A percentile compares a stretch with the other conserved stretches of the same genome.
phyloP scores from a whole-genome alignment of 2,797 vertebrate genomes.

The Protosalanx chinensis region DNA sequence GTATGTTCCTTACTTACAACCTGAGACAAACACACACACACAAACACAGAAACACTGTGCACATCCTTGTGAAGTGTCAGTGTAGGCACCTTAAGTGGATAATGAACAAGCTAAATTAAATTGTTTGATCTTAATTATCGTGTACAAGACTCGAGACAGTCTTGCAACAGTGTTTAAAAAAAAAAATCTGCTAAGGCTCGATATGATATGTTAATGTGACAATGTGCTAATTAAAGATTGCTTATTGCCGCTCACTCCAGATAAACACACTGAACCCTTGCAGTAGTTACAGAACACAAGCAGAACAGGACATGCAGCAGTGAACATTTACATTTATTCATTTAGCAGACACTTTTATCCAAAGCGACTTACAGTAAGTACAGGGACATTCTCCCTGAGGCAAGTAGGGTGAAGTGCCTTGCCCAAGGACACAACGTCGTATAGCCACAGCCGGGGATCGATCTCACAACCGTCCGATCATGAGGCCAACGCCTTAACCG shows the following conservation, averaged over 20 bases:
- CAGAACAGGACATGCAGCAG: neutral
- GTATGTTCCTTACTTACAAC: conserved; percentile 13
- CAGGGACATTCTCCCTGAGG: too few species aligned
- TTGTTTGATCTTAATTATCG: conserved; percentile 55
- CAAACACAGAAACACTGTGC: neutral
- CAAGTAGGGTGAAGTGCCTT: too few species aligned
- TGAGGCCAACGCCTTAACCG: too few species aligned
- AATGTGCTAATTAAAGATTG: conserved; percentile 58
- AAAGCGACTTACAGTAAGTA: too few species aligned
- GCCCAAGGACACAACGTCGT: too few species aligned
- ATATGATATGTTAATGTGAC: conserved; percentile 56
- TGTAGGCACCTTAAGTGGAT: conserved; percentile 37
- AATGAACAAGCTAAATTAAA: conserved; percentile 47
- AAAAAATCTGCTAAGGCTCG: too few species aligned
- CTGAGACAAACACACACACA: neutral
- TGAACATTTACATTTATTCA: too few species aligned
- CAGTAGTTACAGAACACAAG: neutral
- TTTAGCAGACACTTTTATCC: too few species aligned
- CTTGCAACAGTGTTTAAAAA: conserved; percentile 43
- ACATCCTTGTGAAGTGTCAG: neutral
- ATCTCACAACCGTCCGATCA: too few species aligned
- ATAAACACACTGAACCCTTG: conserved; percentile 46
- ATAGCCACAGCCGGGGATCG: too few species aligned
- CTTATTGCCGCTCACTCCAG: conserved; percentile 49
- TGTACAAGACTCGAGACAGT: conserved; percentile 45